These are phyloP conservation scores for Schizaphis graminum DNA, from an alignment of 2,888 invertebrate genomes.

Conservation along the genomic window DNA sequence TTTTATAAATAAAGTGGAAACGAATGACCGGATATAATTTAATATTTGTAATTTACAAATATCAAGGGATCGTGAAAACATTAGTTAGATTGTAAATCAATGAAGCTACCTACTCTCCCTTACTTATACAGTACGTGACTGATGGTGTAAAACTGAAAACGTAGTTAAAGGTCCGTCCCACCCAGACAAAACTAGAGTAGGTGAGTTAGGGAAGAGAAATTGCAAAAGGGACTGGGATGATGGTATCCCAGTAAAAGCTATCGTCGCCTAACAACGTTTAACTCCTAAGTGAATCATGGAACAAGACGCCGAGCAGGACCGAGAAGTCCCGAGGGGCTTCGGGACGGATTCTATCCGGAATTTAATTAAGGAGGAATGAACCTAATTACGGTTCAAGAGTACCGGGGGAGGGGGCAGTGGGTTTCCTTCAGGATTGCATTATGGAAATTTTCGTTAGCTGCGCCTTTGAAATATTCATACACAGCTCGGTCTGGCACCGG, in stretches of 20 bases:
- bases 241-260: conserved; percentile 62
- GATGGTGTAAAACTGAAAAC: conserved; percentile 60
- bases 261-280: conserved; percentile 66
- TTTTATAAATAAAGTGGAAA: conserved; percentile 22
- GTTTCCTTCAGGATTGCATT: conserved; percentile 58
- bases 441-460: conserved; percentile 64
- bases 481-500: conserved; percentile 36
- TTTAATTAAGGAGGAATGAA: conserved; percentile 62
- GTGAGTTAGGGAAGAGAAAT: not conserved
- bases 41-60: conserved; percentile 58
- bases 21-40: conserved; percentile 50
- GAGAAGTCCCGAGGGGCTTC: conserved; percentile 55
- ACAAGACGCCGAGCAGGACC: conserved; percentile 62
- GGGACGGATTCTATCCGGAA: conserved; percentile 63
- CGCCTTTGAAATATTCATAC: conserved; percentile 65
- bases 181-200: conserved; percentile 22
- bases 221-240: conserved; percentile 33
- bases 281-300: conserved; percentile 65
- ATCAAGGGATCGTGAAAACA: conserved; percentile 52
- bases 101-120: conserved; percentile 35
- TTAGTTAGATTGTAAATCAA: conserved; percentile 60
- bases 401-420: not conserved
- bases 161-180: conserved; percentile 39
- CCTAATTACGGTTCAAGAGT: conserved; percentile 56
- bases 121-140: conserved; percentile 46